phyloP scores from a whole-genome alignment of 2,888 invertebrate genomes.

The Zaprionus lineosus region DNA sequence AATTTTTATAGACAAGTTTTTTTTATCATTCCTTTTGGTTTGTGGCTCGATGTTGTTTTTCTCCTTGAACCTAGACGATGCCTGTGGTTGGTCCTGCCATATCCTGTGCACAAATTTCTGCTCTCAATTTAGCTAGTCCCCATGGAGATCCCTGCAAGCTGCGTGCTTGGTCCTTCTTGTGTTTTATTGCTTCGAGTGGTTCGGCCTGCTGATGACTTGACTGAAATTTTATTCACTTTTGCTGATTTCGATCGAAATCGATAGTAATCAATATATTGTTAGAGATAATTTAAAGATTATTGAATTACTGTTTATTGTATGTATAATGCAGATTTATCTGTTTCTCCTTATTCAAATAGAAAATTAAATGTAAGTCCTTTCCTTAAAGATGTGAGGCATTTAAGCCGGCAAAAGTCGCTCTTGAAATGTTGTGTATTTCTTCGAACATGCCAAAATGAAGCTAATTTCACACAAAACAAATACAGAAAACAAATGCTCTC shows the following conservation, averaged over 20 bases:
- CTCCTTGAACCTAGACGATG: slow-evolving; percentile 15
- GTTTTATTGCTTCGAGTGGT: slow-evolving; percentile 12
- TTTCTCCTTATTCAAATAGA: too few relatives aligned
- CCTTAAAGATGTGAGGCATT: slow-evolving; percentile 21
- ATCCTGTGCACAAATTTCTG: slow-evolving; percentile 3
- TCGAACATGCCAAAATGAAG: slow-evolving; percentile 35
- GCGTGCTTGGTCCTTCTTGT: slow-evolving; percentile 25
- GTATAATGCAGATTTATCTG: too few relatives aligned
- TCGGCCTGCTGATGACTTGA: slow-evolving; percentile 26
- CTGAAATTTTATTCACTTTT: slow-evolving; percentile 20
- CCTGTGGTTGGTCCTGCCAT: slow-evolving; percentile 39
- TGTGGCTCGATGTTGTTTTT: not conserved
- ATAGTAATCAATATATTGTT: slow-evolving; percentile 58
- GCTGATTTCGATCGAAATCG: slow-evolving; percentile 28
- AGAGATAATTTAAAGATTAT: slow-evolving; percentile 40
- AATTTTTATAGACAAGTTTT: slow-evolving; percentile 36
- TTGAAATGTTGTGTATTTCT: too few relatives aligned
- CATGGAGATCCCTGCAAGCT: slow-evolving; percentile 68
- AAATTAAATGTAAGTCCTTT: too few relatives aligned
- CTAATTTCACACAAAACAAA: slow-evolving; percentile 37
- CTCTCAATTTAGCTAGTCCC: slow-evolving; percentile 71
- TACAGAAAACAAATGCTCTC: slow-evolving; percentile 15
- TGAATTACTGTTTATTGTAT: slow-evolving; percentile 32
- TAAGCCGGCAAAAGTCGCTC: slow-evolving; percentile 32
- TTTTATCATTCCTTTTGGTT: slow-evolving; percentile 13